Base-by-base conservation (phyloP, 2,888 invertebrate species). In the Parapristionchus giblindavisi region DNA sequence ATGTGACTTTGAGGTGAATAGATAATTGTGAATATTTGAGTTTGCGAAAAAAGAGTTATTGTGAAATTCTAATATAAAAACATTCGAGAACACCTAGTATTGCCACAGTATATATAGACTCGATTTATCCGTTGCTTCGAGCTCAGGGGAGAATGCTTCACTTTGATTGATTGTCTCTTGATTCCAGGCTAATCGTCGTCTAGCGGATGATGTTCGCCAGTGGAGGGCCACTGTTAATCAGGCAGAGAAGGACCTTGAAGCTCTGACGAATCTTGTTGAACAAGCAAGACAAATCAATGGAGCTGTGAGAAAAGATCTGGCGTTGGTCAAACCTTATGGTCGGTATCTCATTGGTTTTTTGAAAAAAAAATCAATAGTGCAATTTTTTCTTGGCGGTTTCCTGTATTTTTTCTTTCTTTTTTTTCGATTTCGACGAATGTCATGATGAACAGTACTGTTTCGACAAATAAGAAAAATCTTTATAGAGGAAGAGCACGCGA, bases 1-100 rank as follows among this genome's bases (percentile, higher is more conserved):
- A 17, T 40, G 56, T 5, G 70, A 71, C 21, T 71, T 71, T 21
- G 70, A 71, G 54, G 70, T 71, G n/a, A n/a, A n/a, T n/a, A n/a
- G n/a, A n/a, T n/a, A n/a, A 40, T 27, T 40, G 17, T 2, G 8
- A 17, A 29, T 32, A 0, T n/a, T 17, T 27, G 40, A 24, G 14
- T 6, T 29, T 34, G 21, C 6, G 29, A 48, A 6, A n/a, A 29
- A 56, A 17, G 11, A 56, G 8, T 11, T 56, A 8, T 56, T 21
- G 8, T 56, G 11, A 24, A n/a, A n/a, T n/a, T n/a, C n/a, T n/a
- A n/a, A n/a, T n/a, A n/a, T n/a, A n/a, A n/a, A n/a, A n/a, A n/a
- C n/a, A n/a, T n/a, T n/a, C n/a, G n/a, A n/a, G n/a, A n/a, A n/a
- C n/a, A n/a, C n/a, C n/a, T n/a, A n/a, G n/a, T n/a, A n/a, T n/a